These are phyloP conservation scores for Hirudinaria manillensis DNA, from an alignment of 2,888 invertebrate genomes.

Conservation along the genomic window DNA sequence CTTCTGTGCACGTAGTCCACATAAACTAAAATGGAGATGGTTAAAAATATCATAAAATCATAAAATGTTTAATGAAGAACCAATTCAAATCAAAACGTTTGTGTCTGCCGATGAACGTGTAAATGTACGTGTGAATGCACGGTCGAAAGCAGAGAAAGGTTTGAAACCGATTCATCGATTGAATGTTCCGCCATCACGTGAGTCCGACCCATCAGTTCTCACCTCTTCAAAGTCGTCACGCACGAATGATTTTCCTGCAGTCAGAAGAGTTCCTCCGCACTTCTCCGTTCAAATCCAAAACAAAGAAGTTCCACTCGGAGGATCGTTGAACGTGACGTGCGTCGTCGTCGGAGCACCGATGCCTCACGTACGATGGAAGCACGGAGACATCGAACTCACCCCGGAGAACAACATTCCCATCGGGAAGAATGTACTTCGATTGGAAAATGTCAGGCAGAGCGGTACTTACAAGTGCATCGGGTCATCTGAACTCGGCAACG, in stretches of 20 bases:
- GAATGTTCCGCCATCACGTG: not conserved
- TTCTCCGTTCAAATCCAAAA: slow-evolving; percentile 82
- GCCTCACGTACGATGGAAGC: slow-evolving; percentile 72
- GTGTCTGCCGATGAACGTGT: no score
- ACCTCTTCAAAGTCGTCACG: not conserved
- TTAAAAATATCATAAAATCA: no score
- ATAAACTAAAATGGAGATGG: no score
- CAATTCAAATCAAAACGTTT: no score
- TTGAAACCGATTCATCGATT: no score
- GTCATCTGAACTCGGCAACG: slow-evolving; percentile 84
- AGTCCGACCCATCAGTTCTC: not conserved
- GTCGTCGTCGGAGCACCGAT: slow-evolving; percentile 96
- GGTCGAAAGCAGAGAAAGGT: no score
- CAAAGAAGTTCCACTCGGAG: slow-evolving; percentile 84
- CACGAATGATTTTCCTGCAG: slow-evolving; percentile 57
- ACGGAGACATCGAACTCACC: slow-evolving; percentile 64
- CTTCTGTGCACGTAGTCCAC: no score
- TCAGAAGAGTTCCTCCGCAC: slow-evolving; percentile 86
- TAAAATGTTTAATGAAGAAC: no score
- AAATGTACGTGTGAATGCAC: no score
- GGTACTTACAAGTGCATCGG: slow-evolving; percentile 96
- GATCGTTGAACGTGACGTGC: slow-evolving; percentile 84
- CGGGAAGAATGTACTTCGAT: slow-evolving; percentile 73
- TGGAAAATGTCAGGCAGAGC: slow-evolving; percentile 80
- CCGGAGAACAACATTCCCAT: slow-evolving; percentile 63